These are phyloP conservation scores for Mythimna lalbum DNA, from an alignment of 2,888 invertebrate species.

Conservation along the genomic window DNA sequence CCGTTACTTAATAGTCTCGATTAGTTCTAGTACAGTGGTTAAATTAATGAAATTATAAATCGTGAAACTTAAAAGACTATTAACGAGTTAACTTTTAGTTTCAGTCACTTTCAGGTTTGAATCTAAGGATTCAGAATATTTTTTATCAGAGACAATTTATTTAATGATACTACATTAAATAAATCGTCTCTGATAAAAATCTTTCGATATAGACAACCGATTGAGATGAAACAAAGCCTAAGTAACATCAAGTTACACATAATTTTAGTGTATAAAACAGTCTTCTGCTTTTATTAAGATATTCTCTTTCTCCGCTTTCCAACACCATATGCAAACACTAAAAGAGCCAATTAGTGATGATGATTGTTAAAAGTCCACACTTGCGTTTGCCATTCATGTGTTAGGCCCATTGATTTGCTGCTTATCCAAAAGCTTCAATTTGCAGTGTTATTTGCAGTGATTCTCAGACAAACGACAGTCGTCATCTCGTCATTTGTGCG, in stretches of 20 bases:
- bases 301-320: no score
- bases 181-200: no score
- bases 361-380: not conserved
- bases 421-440: not conserved
- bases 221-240: no score
- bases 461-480: constrained; percentile 50
- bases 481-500: constrained; percentile 42
- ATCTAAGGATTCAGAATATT: not conserved
- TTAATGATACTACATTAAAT: no score
- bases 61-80: no score
- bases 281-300: no score
- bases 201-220: no score
- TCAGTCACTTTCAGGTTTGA: not conserved
- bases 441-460: not conserved
- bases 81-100: not conserved
- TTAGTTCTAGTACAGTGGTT: not conserved
- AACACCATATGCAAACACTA: not conserved
- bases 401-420: not conserved
- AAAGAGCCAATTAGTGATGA: not conserved
- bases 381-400: not conserved
- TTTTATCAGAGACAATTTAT: not conserved
- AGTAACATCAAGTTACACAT: no score
- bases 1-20: constrained; percentile 12
- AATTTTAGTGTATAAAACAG: no score
- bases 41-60: not conserved